phyloP scores from a whole-genome alignment of 1,140 invertebrate species.

The Drosophila willistoni region DNA sequence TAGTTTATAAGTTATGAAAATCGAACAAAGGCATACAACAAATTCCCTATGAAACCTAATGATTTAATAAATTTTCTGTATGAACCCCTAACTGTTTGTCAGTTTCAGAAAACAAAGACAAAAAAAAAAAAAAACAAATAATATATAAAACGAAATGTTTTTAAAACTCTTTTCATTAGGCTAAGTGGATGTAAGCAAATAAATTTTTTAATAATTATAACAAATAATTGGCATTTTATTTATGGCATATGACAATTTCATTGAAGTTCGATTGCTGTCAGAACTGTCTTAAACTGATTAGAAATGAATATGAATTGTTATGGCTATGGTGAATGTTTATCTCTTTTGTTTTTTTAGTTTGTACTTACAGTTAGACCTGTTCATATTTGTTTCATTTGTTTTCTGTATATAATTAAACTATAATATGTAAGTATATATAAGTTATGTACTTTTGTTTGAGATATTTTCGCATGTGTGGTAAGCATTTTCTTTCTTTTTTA shows the following conservation, averaged over 20 bases:
- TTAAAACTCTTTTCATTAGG: constrained; percentile 32
- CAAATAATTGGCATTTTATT: constrained; percentile 60
- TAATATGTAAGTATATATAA: constrained; percentile 8
- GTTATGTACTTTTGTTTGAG: constrained; percentile 1
- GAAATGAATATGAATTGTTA: constrained; percentile 45
- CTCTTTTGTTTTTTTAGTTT: constrained; percentile 28
- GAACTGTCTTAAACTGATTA: constrained; percentile 31
- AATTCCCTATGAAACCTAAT: constrained; percentile 24
- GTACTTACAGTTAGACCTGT: constrained; percentile 66
- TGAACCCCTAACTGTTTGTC: constrained; percentile 7
- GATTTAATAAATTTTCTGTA: constrained; percentile 3
- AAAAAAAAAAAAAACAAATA: background rate
- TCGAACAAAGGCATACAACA: background rate
- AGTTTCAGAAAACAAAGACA: background rate
- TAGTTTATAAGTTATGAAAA: background rate
- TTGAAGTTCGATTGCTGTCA: constrained; percentile 26
- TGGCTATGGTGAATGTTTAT: constrained; percentile 26
- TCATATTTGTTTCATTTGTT: constrained; percentile 14
- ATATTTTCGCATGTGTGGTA: constrained; percentile 48
- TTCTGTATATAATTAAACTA: constrained; percentile 18
- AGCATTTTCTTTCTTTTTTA: constrained; percentile 37
- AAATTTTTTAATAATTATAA: constrained; percentile 58
- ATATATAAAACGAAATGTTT: constrained; percentile 17
- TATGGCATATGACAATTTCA: constrained; percentile 48
- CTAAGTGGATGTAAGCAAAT: constrained; percentile 42